A percentile compares a stretch with the other conserved stretches of the same genome.
These are phyloP conservation scores for Ammodramus savannarum DNA, from an alignment of 2,113 vertebrate species.

Conservation along the genomic window DNA sequence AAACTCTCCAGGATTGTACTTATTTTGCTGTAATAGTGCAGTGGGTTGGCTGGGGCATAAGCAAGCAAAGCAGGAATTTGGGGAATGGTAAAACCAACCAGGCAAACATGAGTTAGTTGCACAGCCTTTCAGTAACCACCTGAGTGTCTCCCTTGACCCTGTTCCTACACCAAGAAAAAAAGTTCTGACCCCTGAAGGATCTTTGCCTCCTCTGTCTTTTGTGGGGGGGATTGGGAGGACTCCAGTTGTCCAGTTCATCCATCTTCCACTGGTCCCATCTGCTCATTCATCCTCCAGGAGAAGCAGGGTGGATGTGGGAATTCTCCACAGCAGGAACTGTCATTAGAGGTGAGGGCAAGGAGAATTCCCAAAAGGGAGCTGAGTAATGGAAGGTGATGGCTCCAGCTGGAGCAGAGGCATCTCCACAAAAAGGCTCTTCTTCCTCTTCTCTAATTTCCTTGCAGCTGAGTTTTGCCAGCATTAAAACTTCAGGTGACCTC, in stretches of 20 bases:
- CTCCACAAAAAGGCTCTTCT: neutral
- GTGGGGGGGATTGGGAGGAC: neutral
- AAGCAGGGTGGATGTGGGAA: neutral
- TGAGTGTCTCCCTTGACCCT: neutral
- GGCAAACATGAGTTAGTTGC: neutral
- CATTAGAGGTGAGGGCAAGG: neutral
- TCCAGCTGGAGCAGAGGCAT: neutral
- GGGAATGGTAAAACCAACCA: neutral
- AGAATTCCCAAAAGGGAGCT: neutral
- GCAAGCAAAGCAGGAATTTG: neutral
- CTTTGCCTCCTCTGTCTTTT: neutral
- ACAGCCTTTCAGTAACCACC: neutral
- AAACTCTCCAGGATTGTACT: neutral
- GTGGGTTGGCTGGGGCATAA: neutral
- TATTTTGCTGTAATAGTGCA: neutral
- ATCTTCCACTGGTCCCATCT: neutral
- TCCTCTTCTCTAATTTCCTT: neutral
- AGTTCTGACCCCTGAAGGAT: neutral
- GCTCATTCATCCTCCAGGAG: neutral
- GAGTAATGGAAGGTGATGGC: neutral
- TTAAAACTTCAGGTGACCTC: neutral
- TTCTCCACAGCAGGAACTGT: conserved; percentile 3
- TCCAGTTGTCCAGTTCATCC: neutral
- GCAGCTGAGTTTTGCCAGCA: neutral
- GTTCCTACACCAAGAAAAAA: neutral